Percentiles rank a stretch among this genome's conserved stretches.
These are phyloP conservation scores for Caradrina kadenii DNA, from an alignment of 2,888 invertebrate species.

Conservation along the genomic window DNA sequence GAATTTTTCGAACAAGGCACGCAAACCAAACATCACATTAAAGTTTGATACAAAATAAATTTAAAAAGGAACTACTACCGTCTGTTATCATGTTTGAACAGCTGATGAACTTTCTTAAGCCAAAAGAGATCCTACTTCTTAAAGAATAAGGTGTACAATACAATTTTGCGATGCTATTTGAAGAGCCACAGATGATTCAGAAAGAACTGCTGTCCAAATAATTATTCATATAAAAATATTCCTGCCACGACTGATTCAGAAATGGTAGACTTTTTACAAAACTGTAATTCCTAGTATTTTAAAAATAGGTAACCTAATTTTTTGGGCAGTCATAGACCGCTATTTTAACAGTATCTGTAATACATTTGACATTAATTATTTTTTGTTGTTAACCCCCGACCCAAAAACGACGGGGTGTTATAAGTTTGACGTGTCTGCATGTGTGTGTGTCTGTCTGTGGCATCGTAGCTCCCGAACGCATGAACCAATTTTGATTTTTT, in stretches of 20 bases:
- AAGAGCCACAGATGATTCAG: constrained; percentile 47
- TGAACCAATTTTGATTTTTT: too few species aligned
- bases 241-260: constrained; percentile 20
- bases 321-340: too few species aligned
- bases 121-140: constrained; percentile 5
- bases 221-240: constrained; percentile 15
- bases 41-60: constrained; percentile 22
- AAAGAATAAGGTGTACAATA: constrained; percentile 9
- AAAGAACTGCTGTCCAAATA: constrained; percentile 56
- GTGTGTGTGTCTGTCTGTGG: too few species aligned
- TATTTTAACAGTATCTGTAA: too few species aligned
- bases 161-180: constrained; percentile 17
- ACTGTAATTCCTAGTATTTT: background rate
- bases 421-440: too few species aligned
- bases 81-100: constrained; percentile 59
- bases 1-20: background rate
- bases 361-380: too few species aligned
- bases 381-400: too few species aligned
- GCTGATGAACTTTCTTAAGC: constrained; percentile 46
- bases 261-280: background rate
- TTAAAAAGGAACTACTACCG: constrained; percentile 18
- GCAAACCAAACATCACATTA: background rate
- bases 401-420: too few species aligned
- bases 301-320: too few species aligned
- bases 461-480: too few species aligned